Evolutionary conservation across 2,113 vertebrate genomes (phyloP).

Genomic region (Aegotheles bennettii): DNA sequence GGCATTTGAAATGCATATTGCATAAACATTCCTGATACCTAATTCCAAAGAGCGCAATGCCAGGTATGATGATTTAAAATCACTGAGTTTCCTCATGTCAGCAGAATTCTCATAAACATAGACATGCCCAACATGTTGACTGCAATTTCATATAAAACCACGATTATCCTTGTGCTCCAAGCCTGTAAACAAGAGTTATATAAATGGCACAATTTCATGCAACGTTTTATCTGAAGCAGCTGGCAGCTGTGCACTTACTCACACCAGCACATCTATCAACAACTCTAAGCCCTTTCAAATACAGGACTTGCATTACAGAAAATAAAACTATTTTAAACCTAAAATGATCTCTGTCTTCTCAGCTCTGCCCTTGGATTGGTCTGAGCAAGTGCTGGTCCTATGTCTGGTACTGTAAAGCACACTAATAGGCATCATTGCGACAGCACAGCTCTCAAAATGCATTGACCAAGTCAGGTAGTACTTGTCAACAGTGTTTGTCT

Average conservation of each 20-base stretch:
- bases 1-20: neutral
- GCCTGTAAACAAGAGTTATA: neutral
- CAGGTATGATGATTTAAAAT: neutral
- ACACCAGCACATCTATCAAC: conserved; percentile 24
- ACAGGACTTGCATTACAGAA: neutral
- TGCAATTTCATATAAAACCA: neutral
- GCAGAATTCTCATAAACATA: neutral
- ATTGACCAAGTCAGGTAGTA: neutral
- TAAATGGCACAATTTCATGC: conserved; percentile 10
- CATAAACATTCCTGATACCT: neutral
- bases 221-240: conserved; percentile 15
- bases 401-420: neutral
- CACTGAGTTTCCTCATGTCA: accelerated
- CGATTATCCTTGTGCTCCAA: neutral
- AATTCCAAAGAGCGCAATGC: neutral
- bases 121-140: neutral
- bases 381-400: neutral
- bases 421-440: neutral
- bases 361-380: neutral
- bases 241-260: conserved; percentile 1
- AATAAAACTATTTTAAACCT: neutral
- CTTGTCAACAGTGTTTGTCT: neutral
- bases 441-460: neutral
- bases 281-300: neutral
- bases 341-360: neutral